A percentile compares a stretch with the other conserved stretches of the same genome.
phyloP scores from a whole-genome alignment of 92 coral and sea anemone species.

The Palythoa caribaeorum region DNA sequence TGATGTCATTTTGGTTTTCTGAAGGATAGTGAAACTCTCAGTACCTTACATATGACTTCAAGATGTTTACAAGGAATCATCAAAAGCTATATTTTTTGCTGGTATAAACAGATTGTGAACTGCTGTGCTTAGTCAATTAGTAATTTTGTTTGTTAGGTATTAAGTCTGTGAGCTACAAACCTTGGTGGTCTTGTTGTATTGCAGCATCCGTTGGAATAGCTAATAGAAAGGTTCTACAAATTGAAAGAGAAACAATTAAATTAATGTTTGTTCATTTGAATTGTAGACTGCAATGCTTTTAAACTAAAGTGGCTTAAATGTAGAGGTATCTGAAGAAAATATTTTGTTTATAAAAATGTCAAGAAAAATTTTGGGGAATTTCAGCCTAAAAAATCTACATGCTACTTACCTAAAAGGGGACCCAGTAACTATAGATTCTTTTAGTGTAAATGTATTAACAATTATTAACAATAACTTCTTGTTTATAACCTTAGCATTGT shows the following conservation, averaged over 20 bases:
- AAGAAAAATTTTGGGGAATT: conserved; percentile 23
- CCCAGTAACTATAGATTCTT: conserved; percentile 27
- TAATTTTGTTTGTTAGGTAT: conserved; percentile 47
- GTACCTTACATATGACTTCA: conserved; percentile 29
- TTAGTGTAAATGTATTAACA: conserved; percentile 13
- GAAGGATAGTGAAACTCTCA: conserved; percentile 24
- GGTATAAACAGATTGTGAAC: conserved; percentile 34
- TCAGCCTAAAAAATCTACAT: conserved; percentile 28
- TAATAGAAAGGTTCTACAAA: conserved; percentile 44
- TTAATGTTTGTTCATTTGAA: conserved; percentile 45
- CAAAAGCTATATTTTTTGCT: conserved; percentile 25
- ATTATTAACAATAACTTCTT: conserved; percentile 32
- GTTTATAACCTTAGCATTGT: neutral
- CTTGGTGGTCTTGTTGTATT: conserved; percentile 53
- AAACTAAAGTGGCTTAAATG: conserved; percentile 51
- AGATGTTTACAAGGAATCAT: conserved; percentile 35
- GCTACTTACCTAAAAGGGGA: conserved; percentile 41
- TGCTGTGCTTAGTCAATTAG: conserved; percentile 30
- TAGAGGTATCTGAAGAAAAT: conserved; percentile 53
- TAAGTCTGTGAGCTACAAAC: conserved; percentile 48
- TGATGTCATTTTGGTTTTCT: conserved; percentile 13
- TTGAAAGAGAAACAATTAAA: conserved; percentile 52
- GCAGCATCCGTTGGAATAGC: conserved; percentile 44
- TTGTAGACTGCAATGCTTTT: conserved; percentile 40
- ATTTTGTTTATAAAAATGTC: conserved; percentile 22